Conservation (phyloP, 2,113 vertebrate genomes). For the Myotis davidii region DNA sequence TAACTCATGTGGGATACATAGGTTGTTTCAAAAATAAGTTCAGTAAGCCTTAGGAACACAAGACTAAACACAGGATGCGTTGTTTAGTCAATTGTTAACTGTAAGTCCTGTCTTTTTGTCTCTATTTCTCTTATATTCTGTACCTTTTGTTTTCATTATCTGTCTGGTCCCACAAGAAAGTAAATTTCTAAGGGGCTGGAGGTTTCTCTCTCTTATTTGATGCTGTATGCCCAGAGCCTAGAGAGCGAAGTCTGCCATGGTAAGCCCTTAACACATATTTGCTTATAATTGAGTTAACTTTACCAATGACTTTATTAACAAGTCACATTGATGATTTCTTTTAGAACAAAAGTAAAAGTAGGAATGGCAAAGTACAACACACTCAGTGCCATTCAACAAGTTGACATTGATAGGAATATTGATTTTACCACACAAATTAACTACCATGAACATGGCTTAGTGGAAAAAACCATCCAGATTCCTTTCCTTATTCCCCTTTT, state of each 20-base stretch:
- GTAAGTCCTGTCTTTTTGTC: not conserved
- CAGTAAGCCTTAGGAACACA: not conserved
- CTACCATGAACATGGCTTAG: not conserved
- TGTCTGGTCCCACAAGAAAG: not conserved
- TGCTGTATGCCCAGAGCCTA: not conserved
- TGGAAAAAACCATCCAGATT: not conserved
- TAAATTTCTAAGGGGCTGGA: not conserved
- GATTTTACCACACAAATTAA: not conserved
- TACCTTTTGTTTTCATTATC: not conserved
- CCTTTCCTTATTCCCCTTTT: not conserved
- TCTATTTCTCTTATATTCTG: not conserved
- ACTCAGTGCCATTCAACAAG: not conserved
- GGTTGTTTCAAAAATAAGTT: constrained; percentile 16
- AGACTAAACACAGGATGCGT: not conserved
- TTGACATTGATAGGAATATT: not conserved
- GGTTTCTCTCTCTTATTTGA: not conserved
- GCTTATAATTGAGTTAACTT: not conserved
- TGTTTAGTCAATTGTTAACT: constrained; percentile 20
- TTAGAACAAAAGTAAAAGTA: not conserved
- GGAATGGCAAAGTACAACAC: not conserved
- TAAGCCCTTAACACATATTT: not conserved
- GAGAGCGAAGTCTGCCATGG: not conserved
- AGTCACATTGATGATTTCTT: not conserved
- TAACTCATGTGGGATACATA: not conserved
- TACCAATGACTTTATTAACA: not conserved